Percentiles rank a stretch among this genome's conserved stretches.
These are phyloP conservation scores for chimpanzee (Pan troglodytes) DNA, from an alignment of 2,113 vertebrate genomes.

Conservation along the genomic window NHGRI_mPanTro3-v2.1_pri NC_072409.2:110677001-110677500, in stretches of 20 bases:
- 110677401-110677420: neutral
- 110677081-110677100: neutral
- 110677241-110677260: neutral
- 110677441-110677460: too few species aligned
- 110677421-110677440: neutral
- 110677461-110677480: too few species aligned
- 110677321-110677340: neutral
- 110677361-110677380: neutral
- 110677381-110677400: neutral
- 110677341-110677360: neutral
- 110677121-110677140: neutral
- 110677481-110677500: too few species aligned
- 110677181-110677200: neutral
- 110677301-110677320: neutral
- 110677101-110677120: neutral
- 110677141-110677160: neutral
- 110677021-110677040: neutral
- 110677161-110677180: neutral
- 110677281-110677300: neutral
- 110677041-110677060: neutral
- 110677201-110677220: neutral
- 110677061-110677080: neutral
- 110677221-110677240: neutral
- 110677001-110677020: neutral
- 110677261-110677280: neutral